Evolutionary conservation across 2,113 vertebrate genomes (phyloP).

Genomic region (Salvelinus namaycush): DNA sequence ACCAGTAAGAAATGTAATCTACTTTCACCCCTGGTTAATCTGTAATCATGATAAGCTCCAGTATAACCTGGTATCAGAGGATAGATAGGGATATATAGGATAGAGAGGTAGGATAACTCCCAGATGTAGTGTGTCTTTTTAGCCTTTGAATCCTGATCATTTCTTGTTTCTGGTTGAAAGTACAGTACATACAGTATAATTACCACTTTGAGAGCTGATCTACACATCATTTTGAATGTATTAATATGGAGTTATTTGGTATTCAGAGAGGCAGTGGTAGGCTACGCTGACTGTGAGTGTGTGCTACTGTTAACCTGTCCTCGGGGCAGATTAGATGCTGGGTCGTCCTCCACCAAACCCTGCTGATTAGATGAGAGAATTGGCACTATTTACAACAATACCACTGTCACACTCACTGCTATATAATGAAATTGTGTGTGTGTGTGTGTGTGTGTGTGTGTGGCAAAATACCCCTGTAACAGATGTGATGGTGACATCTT

Average conservation of each 20-base stretch:
- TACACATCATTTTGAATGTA: slow-evolving; percentile 31
- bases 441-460: slow-evolving; percentile 34
- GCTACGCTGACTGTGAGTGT: slow-evolving; percentile 11
- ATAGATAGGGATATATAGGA: too few relatives aligned
- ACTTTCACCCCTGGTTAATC: too few relatives aligned
- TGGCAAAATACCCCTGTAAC: slow-evolving; percentile 55
- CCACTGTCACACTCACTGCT: slow-evolving; percentile 39
- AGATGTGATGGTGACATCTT: slow-evolving; percentile 52
- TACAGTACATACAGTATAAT: not conserved
- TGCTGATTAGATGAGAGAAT: slow-evolving; percentile 53
- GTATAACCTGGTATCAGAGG: too few relatives aligned
- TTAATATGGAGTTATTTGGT: not conserved
- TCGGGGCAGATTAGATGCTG: slow-evolving; percentile 46
- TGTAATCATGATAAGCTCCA: too few relatives aligned
- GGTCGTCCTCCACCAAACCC: slow-evolving; percentile 39
- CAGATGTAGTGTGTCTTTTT: too few relatives aligned
- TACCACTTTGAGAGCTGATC: slow-evolving; percentile 30
- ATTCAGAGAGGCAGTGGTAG: slow-evolving; percentile 15
- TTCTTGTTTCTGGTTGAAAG: too few relatives aligned
- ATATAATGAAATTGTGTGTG: slow-evolving; percentile 49
- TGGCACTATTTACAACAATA: slow-evolving; percentile 52
- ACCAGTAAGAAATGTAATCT: too few relatives aligned
- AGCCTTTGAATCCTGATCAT: too few relatives aligned
- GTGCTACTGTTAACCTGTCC: slow-evolving; percentile 31
- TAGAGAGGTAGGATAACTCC: too few relatives aligned